These are phyloP conservation scores for Chrysogorgia sp. DNA, from an alignment of 92 coral and sea anemone genomes.

Conservation along the genomic window DNA sequence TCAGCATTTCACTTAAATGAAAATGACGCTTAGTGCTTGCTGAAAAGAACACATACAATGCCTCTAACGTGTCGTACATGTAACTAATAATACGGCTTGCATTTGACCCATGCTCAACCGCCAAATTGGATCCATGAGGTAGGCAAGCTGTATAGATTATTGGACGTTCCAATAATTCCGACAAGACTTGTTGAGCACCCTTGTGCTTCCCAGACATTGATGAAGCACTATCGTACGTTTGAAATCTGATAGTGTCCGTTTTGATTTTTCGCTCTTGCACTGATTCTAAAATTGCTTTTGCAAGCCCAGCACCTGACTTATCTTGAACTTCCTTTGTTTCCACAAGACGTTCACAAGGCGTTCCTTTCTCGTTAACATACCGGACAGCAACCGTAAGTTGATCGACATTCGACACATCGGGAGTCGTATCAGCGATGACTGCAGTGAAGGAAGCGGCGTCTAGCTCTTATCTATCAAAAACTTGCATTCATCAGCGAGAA, in stretches of 20 bases:
- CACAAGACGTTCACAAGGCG: not conserved
- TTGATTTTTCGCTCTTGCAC: not conserved
- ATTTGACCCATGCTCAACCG: not conserved
- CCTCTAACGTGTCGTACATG: conserved; percentile 1
- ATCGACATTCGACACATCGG: not conserved
- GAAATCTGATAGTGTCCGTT: not conserved
- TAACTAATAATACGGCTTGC: conserved; percentile 18
- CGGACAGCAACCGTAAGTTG: conserved; percentile 5
- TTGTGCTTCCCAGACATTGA: conserved; percentile 8
- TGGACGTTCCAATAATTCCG: not conserved
- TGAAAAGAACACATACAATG: conserved; percentile 8
- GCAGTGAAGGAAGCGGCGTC: no score
- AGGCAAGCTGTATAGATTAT: conserved; percentile 6
- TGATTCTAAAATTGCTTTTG: not conserved
- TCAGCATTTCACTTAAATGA: not conserved
- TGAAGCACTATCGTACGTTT: conserved; percentile 19
- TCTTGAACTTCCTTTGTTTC: not conserved
- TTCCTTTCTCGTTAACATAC: not conserved
- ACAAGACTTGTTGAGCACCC: conserved; percentile 1
- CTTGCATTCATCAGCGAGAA: conserved; percentile 15
- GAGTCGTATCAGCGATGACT: conserved; percentile 11
- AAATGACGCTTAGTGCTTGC: conserved; percentile 8
- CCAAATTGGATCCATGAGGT: conserved; percentile 20
- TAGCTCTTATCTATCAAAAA: no score
- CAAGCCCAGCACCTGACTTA: conserved; percentile 5